These are phyloP conservation scores for Ceriagrion tenellum DNA, from an alignment of 2,888 invertebrate species.

Conservation along the genomic window DNA sequence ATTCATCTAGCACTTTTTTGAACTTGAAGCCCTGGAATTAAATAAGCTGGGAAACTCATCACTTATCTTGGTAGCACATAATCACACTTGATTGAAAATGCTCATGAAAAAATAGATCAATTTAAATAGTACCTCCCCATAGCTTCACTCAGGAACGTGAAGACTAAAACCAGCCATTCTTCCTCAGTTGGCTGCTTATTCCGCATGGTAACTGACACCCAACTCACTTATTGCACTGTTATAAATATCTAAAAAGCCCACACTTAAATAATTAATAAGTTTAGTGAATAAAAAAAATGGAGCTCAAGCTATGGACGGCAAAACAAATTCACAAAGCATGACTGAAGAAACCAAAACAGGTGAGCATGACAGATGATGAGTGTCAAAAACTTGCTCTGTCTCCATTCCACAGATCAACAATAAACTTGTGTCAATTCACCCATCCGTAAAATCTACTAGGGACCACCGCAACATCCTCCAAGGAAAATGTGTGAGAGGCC, in stretches of 20 bases:
- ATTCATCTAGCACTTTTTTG: conserved; percentile 53
- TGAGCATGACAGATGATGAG: conserved; percentile 46
- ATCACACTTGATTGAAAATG: conserved; percentile 62
- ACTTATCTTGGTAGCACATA: conserved; percentile 63
- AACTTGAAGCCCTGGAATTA: conserved; percentile 62
- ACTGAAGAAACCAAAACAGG: conserved; percentile 32
- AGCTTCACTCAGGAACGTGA: conserved; percentile 62
- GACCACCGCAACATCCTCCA: conserved; percentile 1
- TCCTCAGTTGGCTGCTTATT: conserved; percentile 45
- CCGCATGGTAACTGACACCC: conserved; percentile 61
- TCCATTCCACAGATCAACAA: not conserved
- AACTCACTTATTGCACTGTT: conserved; percentile 65
- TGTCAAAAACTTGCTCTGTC: conserved; percentile 40
- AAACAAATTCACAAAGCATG: conserved; percentile 63
- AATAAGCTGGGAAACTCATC: conserved; percentile 63
- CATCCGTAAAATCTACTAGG: not conserved
- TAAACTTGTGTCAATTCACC: conserved; percentile 13
- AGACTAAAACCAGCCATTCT: conserved; percentile 48
- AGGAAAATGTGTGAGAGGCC: conserved; percentile 48
- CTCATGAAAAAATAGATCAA: conserved; percentile 67
- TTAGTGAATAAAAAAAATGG: conserved; percentile 51
- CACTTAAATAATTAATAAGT: conserved; percentile 60
- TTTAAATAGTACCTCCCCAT: conserved; percentile 55
- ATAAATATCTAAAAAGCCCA: conserved; percentile 66
- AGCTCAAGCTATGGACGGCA: conserved; percentile 65